Conservation (phyloP, 2,113 vertebrate genomes). For the Alligator sinensis region DNA sequence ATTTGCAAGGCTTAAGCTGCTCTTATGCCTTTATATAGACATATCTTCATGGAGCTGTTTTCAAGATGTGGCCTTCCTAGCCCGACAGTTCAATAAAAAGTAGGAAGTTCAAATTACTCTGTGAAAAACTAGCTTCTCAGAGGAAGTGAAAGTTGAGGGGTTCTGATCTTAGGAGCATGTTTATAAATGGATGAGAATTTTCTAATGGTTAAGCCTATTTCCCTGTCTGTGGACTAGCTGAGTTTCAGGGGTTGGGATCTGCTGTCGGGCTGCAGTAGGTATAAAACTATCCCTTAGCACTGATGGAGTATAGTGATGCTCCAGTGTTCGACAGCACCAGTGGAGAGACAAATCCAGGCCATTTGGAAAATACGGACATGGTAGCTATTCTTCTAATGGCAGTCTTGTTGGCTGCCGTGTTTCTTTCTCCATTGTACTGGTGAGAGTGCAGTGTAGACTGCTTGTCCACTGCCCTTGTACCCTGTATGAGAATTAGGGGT, state of each 20-base stretch:
- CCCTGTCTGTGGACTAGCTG: not conserved
- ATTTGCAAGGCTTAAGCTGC: not conserved
- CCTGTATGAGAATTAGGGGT: accelerated
- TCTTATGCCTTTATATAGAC: accelerated
- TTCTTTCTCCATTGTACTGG: not conserved
- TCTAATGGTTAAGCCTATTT: not conserved
- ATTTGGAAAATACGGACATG: slow-evolving; percentile 24
- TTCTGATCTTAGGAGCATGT: not conserved
- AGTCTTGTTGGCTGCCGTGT: not conserved
- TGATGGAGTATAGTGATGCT: not conserved
- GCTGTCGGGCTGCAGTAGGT: slow-evolving; percentile 21
- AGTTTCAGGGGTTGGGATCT: slow-evolving; percentile 51
- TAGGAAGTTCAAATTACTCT: not conserved
- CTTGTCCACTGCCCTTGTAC: not conserved
- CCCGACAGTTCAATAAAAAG: not conserved
- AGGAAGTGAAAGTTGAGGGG: not conserved
- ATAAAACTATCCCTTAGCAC: slow-evolving; percentile 22
- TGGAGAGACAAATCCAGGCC: not conserved
- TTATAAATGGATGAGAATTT: not conserved
- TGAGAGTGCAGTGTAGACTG: slow-evolving; percentile 4
- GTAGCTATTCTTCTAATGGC: not conserved
- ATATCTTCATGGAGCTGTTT: slow-evolving; percentile 21
- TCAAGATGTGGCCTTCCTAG: not conserved
- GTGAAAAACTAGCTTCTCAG: not conserved
- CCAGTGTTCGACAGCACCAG: slow-evolving; percentile 54